Percentiles rank a stretch among this genome's conserved stretches.
Evolutionary conservation across 2,797 vertebrate species (phyloP).

Genomic region (Leuciscus waleckii): DNA sequence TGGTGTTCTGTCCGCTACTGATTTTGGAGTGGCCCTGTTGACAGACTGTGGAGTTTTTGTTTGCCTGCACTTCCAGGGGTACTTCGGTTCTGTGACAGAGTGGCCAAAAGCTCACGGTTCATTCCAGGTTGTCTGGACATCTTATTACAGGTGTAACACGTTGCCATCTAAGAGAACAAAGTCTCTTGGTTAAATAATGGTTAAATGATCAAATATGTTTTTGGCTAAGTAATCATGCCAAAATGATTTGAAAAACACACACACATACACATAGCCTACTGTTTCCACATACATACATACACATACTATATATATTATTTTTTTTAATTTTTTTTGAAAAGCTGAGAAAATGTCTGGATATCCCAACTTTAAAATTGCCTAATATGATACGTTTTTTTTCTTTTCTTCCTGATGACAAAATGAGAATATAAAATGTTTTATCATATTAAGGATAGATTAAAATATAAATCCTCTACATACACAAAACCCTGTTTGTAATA

Average conservation of each 20-base stretch:
- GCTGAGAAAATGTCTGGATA: too few relatives aligned
- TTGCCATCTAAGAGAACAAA: constrained; percentile 83
- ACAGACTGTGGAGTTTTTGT: constrained; percentile 71
- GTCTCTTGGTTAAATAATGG: neutral
- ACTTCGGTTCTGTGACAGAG: constrained; percentile 66
- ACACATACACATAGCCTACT: too few relatives aligned
- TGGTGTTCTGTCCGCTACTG: constrained; percentile 72
- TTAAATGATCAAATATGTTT: neutral
- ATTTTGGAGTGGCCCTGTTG: constrained; percentile 68
- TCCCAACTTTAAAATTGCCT: too few relatives aligned
- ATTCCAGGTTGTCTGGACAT: constrained; percentile 82
- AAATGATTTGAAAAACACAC: neutral
- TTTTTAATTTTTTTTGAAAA: too few relatives aligned
- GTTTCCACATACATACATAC: too few relatives aligned
- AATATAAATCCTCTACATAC: neutral
- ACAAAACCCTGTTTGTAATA: neutral
- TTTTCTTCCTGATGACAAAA: neutral
- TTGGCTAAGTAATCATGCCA: neutral
- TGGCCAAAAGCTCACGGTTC: constrained; percentile 80
- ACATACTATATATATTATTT: too few relatives aligned
- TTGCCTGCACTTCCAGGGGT: constrained; percentile 74
- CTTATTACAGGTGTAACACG: constrained; percentile 89
- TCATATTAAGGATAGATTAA: neutral
- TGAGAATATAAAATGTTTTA: neutral
- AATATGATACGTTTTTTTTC: too few relatives aligned